Base-by-base conservation (phyloP, 2,113 vertebrate genomes). In the Caranx ignobilis region DNA sequence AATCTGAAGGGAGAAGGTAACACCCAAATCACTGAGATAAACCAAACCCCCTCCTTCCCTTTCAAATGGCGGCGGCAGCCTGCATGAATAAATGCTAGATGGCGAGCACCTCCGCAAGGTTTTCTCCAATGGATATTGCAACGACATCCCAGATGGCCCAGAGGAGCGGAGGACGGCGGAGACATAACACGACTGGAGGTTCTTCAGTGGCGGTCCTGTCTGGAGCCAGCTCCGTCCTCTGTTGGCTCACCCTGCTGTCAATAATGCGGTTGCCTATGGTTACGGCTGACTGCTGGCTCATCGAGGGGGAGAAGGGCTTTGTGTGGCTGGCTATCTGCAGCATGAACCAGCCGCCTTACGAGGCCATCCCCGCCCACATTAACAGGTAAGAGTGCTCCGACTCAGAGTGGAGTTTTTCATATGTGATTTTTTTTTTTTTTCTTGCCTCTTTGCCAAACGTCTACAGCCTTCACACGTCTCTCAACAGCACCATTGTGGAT, bases 251-350 rank as follows among this genome's bases (percentile, higher is more conserved):
- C 0, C 94, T 96, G 0, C 88, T 97, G 55, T 94, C 95, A 45
- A 82, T 98, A 75, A 94, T 96, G 88, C 95, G 94, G 5, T 35
- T 94, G 1, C 90, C 95, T 0, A 90, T 91, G 86, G 96, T 93
- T 26, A 94, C 84, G 8, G 97, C 95, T 0, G 98, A 99, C 94
- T 99, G 98, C 92, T 99, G 98, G 98, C 96, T 99, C 31, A 99
- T 99, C 0, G 98, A 99, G 88, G 98, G 98, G 0, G 98, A 99
- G 91, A 99, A 99, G 88, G 98, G 98, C 85, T 99, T 99, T 0
- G 98, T 99, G 87, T 99, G 98, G 98, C 92, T 99, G 92, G 98
- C 98, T 39, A 99, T 99, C 92, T 99, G 98, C 94, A 99, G 98
- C 89, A 97, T 98, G 94, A 99, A 99, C 95, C 98, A 99, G 93